These are phyloP conservation scores for Bostrychus sinensis DNA, from an alignment of 2,113 vertebrate genomes.

Conservation along the genomic window DNA sequence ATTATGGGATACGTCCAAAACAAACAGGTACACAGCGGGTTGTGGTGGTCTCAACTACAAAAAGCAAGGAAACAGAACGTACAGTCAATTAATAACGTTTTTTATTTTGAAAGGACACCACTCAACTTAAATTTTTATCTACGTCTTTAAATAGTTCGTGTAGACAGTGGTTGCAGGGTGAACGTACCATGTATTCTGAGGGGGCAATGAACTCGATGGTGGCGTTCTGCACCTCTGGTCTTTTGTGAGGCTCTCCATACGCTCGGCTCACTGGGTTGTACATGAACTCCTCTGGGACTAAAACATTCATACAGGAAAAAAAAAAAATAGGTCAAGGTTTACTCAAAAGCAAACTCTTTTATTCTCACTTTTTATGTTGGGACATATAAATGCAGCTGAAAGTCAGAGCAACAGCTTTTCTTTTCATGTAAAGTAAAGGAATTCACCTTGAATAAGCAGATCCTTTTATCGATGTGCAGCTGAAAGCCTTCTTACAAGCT, in stretches of 20 bases:
- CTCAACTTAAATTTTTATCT: neutral
- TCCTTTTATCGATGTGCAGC: too few relatives aligned
- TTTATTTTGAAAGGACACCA: neutral
- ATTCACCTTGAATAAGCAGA: too few relatives aligned
- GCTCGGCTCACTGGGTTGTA: slow-evolving; percentile 96
- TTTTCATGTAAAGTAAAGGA: too few relatives aligned
- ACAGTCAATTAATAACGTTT: neutral
- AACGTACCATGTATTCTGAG: slow-evolving; percentile 94
- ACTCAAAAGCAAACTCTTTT: too few relatives aligned
- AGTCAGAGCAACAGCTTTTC: too few relatives aligned
- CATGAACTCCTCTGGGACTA: slow-evolving; percentile 98
- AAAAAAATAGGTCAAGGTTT: too few relatives aligned
- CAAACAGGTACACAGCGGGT: slow-evolving; percentile 94
- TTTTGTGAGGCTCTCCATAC: slow-evolving; percentile 94
- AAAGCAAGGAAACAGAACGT: neutral
- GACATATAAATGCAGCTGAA: too few relatives aligned
- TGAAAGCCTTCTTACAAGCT: too few relatives aligned
- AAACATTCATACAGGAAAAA: too few relatives aligned
- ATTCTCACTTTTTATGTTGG: too few relatives aligned
- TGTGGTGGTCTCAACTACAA: slow-evolving; percentile 92
- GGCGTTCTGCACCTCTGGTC: slow-evolving; percentile 95
- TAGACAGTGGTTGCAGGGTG: neutral
- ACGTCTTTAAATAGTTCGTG: too few relatives aligned
- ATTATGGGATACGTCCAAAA: slow-evolving; percentile 95
- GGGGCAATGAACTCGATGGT: slow-evolving; percentile 98